A percentile compares a stretch with the other conserved stretches of the same genome.
Evolutionary conservation across 2,113 vertebrate genomes (phyloP).

Genomic region (Amblyopsis rosae): DNA sequence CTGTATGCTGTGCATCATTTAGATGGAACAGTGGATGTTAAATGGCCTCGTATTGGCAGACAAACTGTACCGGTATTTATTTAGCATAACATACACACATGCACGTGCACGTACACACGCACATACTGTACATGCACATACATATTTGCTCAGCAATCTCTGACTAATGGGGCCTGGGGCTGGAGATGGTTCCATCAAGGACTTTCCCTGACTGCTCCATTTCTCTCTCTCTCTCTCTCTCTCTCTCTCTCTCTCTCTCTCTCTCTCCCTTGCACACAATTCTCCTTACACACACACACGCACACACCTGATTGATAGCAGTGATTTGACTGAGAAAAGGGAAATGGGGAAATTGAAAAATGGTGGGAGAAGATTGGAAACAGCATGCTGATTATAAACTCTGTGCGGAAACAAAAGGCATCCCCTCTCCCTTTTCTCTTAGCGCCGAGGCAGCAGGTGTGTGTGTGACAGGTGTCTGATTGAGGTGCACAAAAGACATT

Average conservation of each 20-base stretch:
- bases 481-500: conserved; percentile 77
- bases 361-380: conserved; percentile 76
- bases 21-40: conserved; percentile 58
- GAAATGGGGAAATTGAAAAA: conserved; percentile 81
- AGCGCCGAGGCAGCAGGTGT: conserved; percentile 74
- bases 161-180: conserved; percentile 75
- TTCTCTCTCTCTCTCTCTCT: not conserved
- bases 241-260: conserved; percentile 16
- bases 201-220: conserved; percentile 24
- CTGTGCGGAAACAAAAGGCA: conserved; percentile 73
- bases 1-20: conserved; percentile 54
- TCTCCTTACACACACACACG: conserved; percentile 38
- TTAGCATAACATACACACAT: conserved; percentile 41
- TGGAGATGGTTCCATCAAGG: conserved; percentile 75
- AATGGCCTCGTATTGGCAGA: conserved; percentile 71
- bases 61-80: conserved; percentile 57
- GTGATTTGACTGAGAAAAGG: conserved; percentile 79
- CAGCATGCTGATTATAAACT: conserved; percentile 78
- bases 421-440: conserved; percentile 62
- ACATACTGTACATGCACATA: conserved; percentile 20
- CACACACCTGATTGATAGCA: conserved; percentile 76
- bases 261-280: conserved; percentile 10
- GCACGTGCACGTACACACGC: conserved; percentile 3
- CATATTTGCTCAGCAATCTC: conserved; percentile 50
- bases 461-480: conserved; percentile 80